Percentiles rank a stretch among this genome's conserved stretches.
Evolutionary conservation across 2,113 vertebrate genomes (phyloP).

Genomic region (Felis chaus): DNA sequence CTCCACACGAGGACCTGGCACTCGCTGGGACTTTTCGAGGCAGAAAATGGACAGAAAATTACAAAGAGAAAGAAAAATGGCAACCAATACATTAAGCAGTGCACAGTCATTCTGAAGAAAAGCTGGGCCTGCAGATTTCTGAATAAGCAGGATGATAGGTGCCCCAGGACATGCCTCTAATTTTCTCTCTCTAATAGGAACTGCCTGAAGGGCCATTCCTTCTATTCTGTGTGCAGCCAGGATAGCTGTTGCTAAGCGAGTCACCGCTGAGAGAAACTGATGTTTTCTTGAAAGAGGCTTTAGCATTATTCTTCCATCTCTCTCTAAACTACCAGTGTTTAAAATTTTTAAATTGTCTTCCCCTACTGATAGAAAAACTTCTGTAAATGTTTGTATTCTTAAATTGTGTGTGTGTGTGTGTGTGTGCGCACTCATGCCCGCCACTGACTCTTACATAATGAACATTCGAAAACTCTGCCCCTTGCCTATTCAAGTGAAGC

Average conservation of each 20-base stretch:
- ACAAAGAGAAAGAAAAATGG: neutral
- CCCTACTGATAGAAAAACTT: neutral
- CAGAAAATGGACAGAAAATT: conserved; percentile 17
- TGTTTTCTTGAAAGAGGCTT: neutral
- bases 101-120: neutral
- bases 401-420: neutral
- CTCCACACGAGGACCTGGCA: neutral
- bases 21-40: neutral
- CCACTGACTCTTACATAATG: neutral
- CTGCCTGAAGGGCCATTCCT: neutral
- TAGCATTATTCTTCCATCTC: neutral
- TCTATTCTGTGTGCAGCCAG: neutral
- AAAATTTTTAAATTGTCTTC: neutral
- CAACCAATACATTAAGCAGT: neutral
- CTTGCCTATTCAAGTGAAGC: neutral
- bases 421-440: neutral
- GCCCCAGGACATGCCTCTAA: neutral
- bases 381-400: neutral
- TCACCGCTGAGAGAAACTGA: neutral
- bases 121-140: neutral
- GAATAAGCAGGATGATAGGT: neutral
- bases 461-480: neutral
- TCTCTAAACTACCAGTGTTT: neutral
- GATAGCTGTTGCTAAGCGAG: neutral
- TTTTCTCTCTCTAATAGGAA: neutral